phyloP scores from a whole-genome alignment of 2,888 invertebrate species.

The Cylindroiulus punctatus region DNA sequence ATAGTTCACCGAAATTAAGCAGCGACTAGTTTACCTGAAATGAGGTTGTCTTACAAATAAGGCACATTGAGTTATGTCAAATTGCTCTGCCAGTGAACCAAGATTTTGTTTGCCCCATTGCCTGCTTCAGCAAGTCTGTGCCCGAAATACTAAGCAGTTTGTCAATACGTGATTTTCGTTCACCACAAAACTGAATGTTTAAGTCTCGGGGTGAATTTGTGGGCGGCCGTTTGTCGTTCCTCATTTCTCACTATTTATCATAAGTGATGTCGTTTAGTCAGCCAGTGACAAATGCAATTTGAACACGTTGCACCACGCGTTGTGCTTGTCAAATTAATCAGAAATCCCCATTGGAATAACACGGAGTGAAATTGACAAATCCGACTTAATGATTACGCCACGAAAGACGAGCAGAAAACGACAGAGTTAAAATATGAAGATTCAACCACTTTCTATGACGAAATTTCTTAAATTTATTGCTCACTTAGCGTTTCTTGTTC shows the following conservation, averaged over 20 bases:
- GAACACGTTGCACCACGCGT: slow-evolving; percentile 13
- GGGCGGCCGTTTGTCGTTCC: neutral
- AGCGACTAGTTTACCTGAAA: too few species aligned
- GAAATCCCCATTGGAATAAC: slow-evolving; percentile 29
- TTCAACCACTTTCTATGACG: neutral
- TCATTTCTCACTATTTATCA: slow-evolving; percentile 24
- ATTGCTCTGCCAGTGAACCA: neutral
- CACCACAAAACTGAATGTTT: slow-evolving; percentile 28
- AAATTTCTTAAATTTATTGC: slow-evolving; percentile 16
- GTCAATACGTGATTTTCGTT: neutral
- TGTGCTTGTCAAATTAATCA: slow-evolving; percentile 42
- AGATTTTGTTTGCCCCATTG: neutral
- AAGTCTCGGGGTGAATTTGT: neutral
- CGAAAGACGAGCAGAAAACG: neutral
- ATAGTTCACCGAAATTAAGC: too few species aligned
- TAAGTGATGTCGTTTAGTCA: slow-evolving; percentile 42
- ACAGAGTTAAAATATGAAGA: neutral
- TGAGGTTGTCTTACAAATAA: too few species aligned
- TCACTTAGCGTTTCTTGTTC: neutral
- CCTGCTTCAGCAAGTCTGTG: neutral
- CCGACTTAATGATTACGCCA: slow-evolving; percentile 27
- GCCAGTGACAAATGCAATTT: slow-evolving; percentile 36
- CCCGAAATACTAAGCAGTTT: slow-evolving; percentile 2
- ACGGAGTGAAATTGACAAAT: slow-evolving; percentile 38
- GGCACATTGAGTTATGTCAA: neutral